Evolutionary conservation across 2,797 vertebrate species (phyloP), one percentile per base, ranked within the genome.

Genomic region (Anisognathus igniventris): DNA sequence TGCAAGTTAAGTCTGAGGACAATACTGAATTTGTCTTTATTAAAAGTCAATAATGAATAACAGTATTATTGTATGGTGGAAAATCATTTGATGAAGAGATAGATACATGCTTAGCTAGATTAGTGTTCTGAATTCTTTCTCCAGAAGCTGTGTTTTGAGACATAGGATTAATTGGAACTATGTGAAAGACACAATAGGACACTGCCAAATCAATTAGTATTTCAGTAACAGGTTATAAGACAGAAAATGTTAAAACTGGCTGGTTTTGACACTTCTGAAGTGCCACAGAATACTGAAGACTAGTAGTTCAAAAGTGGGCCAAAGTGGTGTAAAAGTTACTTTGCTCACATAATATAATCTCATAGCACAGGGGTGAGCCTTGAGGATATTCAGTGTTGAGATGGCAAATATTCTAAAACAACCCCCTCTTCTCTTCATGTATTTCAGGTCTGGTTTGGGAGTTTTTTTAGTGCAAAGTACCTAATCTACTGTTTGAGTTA

Each of bases 381-480:
- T 75, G 35, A 57, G 23, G 21, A 19, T 60, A 33, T 48, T 80
- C 6, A 57, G 22, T 88, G 28, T 30, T 57, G 14, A 45, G 21
- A 67, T 22, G 7, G 4, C 30, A 77, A 65, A 4, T 13, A 51
- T 37, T 91, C 18, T 65, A 24, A 91, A 67, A 16, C 30, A 65
- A n/a, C 42, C 6, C 37, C 4, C 33, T 45, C 17, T 61, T 42
- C 28, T 9, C 4, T 1, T 1, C 2, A 4, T 9, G 7, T 54
- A 54, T 81, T 75, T 83, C 7, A 9, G 5, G 13, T 39, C 19
- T 64, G 23, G 12, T 25, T 58, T 85, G 14, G 5, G 3, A 0
- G 5, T 42, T 48, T 42, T 31, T 73, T 40, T 5, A 42, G n/a
- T 25, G 7, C 8, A 22, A 27, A 67, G 57, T 28, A 42, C 7